Percentiles rank a stretch among this genome's conserved stretches.
phyloP scores from a whole-genome alignment of 1,140 invertebrate species.

The Diabrotica virgifera region DNA sequence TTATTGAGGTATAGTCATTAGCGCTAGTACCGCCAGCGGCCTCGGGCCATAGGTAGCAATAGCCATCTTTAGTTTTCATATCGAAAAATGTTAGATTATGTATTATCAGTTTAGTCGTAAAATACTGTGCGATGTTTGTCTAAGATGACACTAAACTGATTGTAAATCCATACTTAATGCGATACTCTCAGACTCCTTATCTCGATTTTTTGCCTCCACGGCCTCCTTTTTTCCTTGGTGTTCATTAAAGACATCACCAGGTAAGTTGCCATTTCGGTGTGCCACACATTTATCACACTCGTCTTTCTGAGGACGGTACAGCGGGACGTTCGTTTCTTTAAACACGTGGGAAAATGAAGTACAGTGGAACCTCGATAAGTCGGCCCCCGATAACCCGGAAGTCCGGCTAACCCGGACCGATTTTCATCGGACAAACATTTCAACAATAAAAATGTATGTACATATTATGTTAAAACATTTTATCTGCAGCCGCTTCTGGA shows the following conservation, averaged over 20 bases:
- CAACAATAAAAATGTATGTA: no score
- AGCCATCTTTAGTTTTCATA: slow-evolving; percentile 10
- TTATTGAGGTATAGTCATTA: background rate
- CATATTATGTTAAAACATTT: no score
- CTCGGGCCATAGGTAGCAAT: slow-evolving; percentile 6
- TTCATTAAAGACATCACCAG: slow-evolving; percentile 5
- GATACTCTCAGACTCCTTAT: slow-evolving; percentile 3
- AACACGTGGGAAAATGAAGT: slow-evolving; percentile 9
- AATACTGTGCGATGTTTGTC: background rate
- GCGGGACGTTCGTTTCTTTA: slow-evolving; percentile 1
- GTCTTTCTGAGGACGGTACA: slow-evolving; percentile 18
- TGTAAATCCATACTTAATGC: slow-evolving; percentile 6
- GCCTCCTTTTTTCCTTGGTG: slow-evolving; percentile 18
- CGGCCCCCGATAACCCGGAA: no score
- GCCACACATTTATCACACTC: slow-evolving; percentile 10
- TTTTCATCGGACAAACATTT: no score
- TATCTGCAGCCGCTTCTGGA: no score
- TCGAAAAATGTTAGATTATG: slow-evolving; percentile 5
- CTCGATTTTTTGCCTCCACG: slow-evolving; percentile 5
- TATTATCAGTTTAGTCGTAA: slow-evolving; percentile 3
- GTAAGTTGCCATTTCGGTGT: slow-evolving; percentile 4
- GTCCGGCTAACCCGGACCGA: no score
- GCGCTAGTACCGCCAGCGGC: background rate
- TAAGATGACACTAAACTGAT: no score
- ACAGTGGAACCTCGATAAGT: no score